These are phyloP conservation scores for Oscheius sp. DNA, from an alignment of 1,140 invertebrate species.

Conservation along the genomic window DNA sequence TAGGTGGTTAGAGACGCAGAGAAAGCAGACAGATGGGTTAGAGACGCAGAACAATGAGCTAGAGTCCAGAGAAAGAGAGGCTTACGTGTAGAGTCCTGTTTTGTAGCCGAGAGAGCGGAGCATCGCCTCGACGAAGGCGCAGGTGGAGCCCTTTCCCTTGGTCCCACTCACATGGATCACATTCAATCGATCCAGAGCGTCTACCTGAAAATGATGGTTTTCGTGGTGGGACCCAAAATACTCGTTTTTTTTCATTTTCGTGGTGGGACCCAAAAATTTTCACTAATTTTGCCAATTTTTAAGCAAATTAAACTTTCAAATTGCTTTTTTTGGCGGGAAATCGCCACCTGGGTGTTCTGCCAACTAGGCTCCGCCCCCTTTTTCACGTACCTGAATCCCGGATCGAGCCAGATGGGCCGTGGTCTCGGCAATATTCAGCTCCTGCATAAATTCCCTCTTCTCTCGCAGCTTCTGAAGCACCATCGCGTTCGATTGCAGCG, in stretches of 20 bases:
- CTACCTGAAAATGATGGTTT: constrained; percentile 13
- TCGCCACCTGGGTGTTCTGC: no score
- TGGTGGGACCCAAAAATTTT: no score
- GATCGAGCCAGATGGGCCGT: constrained; percentile 10
- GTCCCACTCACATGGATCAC: constrained; percentile 92
- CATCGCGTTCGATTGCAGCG: constrained; percentile 43
- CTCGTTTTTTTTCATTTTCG: no score
- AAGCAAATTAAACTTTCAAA: no score
- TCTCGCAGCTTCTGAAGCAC: constrained; percentile 36
- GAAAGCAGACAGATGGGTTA: not conserved
- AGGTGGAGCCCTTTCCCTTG: constrained; percentile 88
- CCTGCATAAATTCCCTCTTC: constrained; percentile 25
- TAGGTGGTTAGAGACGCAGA: not conserved
- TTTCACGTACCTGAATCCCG: constrained; percentile 29
- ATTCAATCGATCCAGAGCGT: constrained; percentile 68
- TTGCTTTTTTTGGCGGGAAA: no score
- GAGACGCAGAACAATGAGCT: not conserved
- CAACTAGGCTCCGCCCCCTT: no score
- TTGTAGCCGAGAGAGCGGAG: constrained; percentile 77
- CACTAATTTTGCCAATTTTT: no score
- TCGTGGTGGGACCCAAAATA: no score
- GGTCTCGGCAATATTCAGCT: constrained; percentile 37
- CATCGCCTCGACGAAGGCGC: constrained; percentile 86
- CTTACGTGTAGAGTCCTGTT: constrained; percentile 81
- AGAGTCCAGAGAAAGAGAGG: constrained; percentile 25